Evolutionary conservation across 2,113 vertebrate species (phyloP).

Genomic region (Coracopsis vasa): DNA sequence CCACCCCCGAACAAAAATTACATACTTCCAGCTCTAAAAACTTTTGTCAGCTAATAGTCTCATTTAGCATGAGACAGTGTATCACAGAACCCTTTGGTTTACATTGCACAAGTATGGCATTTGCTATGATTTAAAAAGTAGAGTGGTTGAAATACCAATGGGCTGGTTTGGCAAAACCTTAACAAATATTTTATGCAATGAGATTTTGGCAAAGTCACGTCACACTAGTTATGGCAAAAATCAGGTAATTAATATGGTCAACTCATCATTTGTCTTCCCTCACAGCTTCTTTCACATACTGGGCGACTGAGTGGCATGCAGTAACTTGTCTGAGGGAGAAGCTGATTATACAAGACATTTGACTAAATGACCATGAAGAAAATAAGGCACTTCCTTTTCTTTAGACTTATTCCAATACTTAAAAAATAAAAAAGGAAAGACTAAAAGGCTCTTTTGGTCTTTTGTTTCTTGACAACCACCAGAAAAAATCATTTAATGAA

Average conservation of each 20-base stretch:
- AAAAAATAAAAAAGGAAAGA: slow-evolving; percentile 84
- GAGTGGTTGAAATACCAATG: slow-evolving; percentile 60
- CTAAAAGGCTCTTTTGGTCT: slow-evolving; percentile 91
- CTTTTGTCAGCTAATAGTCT: slow-evolving; percentile 45
- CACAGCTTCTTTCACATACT: slow-evolving; percentile 74
- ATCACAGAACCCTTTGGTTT: slow-evolving; percentile 70
- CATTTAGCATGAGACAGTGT: slow-evolving; percentile 40
- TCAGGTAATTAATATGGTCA: slow-evolving; percentile 72
- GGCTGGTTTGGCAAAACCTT: slow-evolving; percentile 67
- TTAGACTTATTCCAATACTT: slow-evolving; percentile 89
- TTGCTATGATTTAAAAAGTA: slow-evolving; percentile 51
- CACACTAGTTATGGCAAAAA: slow-evolving; percentile 73
- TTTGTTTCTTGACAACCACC: slow-evolving; percentile 88
- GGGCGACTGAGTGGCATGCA: slow-evolving; percentile 77
- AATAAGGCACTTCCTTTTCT: slow-evolving; percentile 94
- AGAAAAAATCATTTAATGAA: slow-evolving; percentile 89
- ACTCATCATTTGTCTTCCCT: slow-evolving; percentile 75
- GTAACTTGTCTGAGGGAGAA: slow-evolving; percentile 78
- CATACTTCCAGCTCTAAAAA: slow-evolving; percentile 50
- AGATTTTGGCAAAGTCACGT: slow-evolving; percentile 75
- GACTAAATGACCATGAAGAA: slow-evolving; percentile 87
- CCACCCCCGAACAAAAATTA: slow-evolving; percentile 26
- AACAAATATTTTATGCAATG: slow-evolving; percentile 66
- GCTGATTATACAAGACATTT: slow-evolving; percentile 81
- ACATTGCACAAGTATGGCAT: slow-evolving; percentile 42